Percentiles rank a stretch among this genome's conserved stretches.
phyloP scores from a whole-genome alignment of 2,888 invertebrate species.

The Leucania comma region DNA sequence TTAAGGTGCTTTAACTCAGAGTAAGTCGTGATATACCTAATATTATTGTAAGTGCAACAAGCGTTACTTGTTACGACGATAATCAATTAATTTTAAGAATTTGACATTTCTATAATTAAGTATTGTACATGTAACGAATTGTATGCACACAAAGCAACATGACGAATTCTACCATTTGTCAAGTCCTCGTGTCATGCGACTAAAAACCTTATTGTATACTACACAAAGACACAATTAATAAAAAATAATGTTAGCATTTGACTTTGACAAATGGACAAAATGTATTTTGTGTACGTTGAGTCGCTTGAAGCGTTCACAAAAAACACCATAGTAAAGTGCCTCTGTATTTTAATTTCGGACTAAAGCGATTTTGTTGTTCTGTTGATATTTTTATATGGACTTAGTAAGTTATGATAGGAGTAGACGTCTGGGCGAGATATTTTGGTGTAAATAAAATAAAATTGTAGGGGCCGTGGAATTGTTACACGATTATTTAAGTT shows the following conservation, averaged over 20 bases:
- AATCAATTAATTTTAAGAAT: conserved; percentile 71
- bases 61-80: conserved; percentile 68
- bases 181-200: conserved; percentile 46
- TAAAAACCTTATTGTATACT: conserved; percentile 49
- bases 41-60: conserved; percentile 74
- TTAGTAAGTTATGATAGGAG: conserved; percentile 53
- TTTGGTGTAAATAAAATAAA: conserved; percentile 21
- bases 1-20: conserved; percentile 88
- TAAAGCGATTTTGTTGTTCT: conserved; percentile 63
- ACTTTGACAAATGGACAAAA: conserved; percentile 61
- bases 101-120: conserved; percentile 66
- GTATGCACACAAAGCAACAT: conserved; percentile 56
- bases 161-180: conserved; percentile 61
- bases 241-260: conserved; percentile 43
- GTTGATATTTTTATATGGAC: conserved; percentile 66
- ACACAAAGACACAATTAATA: conserved; percentile 49
- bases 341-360: conserved; percentile 64
- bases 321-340: conserved; percentile 68
- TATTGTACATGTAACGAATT: conserved; percentile 59
- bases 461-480: conserved; percentile 10
- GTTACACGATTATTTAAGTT: conserved; percentile 54
- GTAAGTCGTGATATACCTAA: conserved; percentile 84
- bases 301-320: conserved; percentile 63
- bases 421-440: conserved; percentile 50
- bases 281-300: conserved; percentile 45